Conservation (phyloP, 2,113 vertebrate genomes). For the Pluvialis apricaria region DNA sequence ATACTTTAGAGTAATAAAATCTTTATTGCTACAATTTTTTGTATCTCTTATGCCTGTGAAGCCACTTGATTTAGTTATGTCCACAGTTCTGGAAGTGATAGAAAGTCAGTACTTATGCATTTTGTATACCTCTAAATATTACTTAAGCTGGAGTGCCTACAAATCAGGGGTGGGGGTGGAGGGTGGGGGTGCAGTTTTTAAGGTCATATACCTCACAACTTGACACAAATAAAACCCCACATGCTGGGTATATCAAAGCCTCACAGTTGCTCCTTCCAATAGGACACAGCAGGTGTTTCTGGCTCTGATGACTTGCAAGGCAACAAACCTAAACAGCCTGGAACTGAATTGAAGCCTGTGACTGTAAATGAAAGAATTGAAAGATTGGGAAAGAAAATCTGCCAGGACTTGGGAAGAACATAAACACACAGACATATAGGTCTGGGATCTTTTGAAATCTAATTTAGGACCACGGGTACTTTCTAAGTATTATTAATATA, state of each 20-base stretch:
- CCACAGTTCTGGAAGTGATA: background rate
- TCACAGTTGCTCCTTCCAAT: background rate
- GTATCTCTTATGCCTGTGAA: slow-evolving; percentile 3
- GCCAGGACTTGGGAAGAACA: background rate
- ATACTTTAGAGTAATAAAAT: slow-evolving; percentile 58
- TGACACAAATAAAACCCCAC: background rate
- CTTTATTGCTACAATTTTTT: slow-evolving; percentile 49
- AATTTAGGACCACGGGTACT: background rate
- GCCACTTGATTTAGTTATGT: slow-evolving; percentile 31
- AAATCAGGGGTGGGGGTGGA: background rate
- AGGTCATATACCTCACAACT: background rate
- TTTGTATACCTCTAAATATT: slow-evolving; percentile 17
- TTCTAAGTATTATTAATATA: background rate
- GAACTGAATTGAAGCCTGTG: background rate
- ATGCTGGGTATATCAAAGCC: background rate
- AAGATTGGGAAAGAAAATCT: background rate
- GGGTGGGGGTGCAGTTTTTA: background rate
- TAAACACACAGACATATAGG: background rate
- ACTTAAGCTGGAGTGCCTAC: background rate
- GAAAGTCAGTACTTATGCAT: background rate
- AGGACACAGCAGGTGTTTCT: background rate
- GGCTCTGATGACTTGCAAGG: background rate
- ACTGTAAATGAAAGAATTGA: background rate
- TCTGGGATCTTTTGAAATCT: background rate
- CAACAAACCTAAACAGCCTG: background rate